Base-by-base conservation (phyloP, 2,888 invertebrate species). In the Callyntrura sp. region DNA sequence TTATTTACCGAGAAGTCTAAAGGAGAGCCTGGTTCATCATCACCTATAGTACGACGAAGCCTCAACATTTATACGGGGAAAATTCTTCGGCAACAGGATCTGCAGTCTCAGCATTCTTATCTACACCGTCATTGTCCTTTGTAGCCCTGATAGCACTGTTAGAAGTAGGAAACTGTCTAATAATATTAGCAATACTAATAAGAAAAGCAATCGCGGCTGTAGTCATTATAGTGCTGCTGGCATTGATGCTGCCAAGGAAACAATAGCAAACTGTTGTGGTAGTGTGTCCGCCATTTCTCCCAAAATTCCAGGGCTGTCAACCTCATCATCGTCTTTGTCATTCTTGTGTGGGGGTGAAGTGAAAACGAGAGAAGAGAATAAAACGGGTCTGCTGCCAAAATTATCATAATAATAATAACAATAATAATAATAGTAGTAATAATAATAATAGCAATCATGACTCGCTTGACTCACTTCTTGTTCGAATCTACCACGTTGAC, bases 401-500 rank as follows among this genome's bases (percentile, higher is more conserved):
- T 83, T 51, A 85, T 73, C 73, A 85, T 85, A 78, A 20, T 73
- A 85, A 85, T 85, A 78, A 45, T 14, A 45, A 12, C 45, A 68
- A 68, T 68, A 70, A 20, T 45, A 70, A 83, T 83, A 82, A 20
- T 73, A 85, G 73, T 85, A 78, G 20, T 14, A 45, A 12, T 70
- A 68, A 68, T 68, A 70, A 20, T 45, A 70, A 83, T 83, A 82
- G 76, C 76, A 48, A 88, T 82, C 45, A 88, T 88, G 88, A 60
- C 86, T 81, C 86, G 85, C 48, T 81, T 87, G 45, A 68, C 88
- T 88, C 81, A 68, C 51, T 87, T 68, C 87, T 73, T 57, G 35
- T 60, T 83, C 65, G 73, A 48, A 25, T 73, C 68, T n/a, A 51
- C 88, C 28, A 25, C 51, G 11, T 23, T 25, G 51, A 55, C 78